A percentile compares a stretch with the other conserved stretches of the same genome.
Conservation (phyloP, 2,888 invertebrate species). For the Ectropis crepuscularia region DNA sequence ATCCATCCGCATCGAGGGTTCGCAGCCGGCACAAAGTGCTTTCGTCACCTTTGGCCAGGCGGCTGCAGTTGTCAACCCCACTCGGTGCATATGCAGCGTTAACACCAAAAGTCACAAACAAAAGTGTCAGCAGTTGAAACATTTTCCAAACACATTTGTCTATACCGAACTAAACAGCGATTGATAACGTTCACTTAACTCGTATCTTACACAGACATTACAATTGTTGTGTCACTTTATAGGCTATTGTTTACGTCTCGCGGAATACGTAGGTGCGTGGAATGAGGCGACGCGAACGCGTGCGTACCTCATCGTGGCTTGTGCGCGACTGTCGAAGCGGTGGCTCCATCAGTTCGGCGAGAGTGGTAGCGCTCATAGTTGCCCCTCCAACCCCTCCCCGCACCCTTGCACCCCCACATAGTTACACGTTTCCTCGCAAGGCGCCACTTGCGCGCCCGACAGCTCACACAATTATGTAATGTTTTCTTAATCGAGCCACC, state of each 20-base stretch:
- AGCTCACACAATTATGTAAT: constrained; percentile 81
- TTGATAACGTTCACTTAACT: constrained; percentile 58
- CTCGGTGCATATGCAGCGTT: constrained; percentile 74
- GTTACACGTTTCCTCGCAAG: constrained; percentile 79
- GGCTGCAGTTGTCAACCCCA: constrained; percentile 74
- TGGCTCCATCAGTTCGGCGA: constrained; percentile 64
- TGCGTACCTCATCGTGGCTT: constrained; percentile 74
- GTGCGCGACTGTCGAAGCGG: constrained; percentile 72
- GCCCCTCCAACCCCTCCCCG: constrained; percentile 68
- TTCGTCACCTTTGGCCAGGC: constrained; percentile 74
- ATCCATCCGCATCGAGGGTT: constrained; percentile 88
- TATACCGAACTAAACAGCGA: constrained; percentile 53
- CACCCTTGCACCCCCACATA: constrained; percentile 69
- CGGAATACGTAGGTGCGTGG: constrained; percentile 65
- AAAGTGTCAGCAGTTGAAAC: constrained; percentile 80
- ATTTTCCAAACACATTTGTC: constrained; percentile 81
- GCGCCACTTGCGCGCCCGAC: constrained; percentile 79
- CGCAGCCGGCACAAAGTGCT: constrained; percentile 88
- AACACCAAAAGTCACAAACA: constrained; percentile 81
- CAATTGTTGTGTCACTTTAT: constrained; percentile 66
- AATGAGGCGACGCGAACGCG: constrained; percentile 68
- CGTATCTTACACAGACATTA: constrained; percentile 52
- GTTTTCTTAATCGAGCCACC: constrained; percentile 81
- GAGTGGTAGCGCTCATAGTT: constrained; percentile 70
- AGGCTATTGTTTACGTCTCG: constrained; percentile 76